phyloP scores from a whole-genome alignment of 30 jellyfish, hydroid and myxozoan species.

The Hydractinia symbiolongicarpus region DNA sequence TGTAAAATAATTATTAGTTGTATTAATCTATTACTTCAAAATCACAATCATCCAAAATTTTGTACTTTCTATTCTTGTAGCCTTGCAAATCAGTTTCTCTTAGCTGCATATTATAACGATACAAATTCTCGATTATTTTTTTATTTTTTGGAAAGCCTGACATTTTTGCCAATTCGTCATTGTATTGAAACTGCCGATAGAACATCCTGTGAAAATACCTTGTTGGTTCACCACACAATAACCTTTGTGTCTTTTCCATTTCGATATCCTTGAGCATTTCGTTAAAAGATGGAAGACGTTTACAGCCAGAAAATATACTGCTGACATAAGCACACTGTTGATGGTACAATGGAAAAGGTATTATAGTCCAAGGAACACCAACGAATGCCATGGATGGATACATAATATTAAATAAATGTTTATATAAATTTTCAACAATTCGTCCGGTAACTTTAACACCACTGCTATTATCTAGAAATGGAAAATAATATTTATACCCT shows the following conservation, averaged over 20 bases:
- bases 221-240: neutral
- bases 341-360: slow-evolving; percentile 55
- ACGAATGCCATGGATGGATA: slow-evolving; percentile 63
- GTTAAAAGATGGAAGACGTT: slow-evolving; percentile 34
- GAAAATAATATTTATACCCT: slow-evolving; percentile 57
- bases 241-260: neutral
- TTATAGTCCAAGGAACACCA: slow-evolving; percentile 47
- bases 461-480: slow-evolving; percentile 53
- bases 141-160: slow-evolving; percentile 23
- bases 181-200: slow-evolving; percentile 15
- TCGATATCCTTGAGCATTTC: slow-evolving; percentile 45
- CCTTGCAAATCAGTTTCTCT: neutral
- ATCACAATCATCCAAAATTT: neutral
- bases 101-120: neutral
- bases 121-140: neutral
- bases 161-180: slow-evolving; percentile 9
- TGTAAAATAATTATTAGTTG: too few relatives aligned
- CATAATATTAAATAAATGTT: slow-evolving; percentile 51
- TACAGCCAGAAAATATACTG: slow-evolving; percentile 34
- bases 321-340: slow-evolving; percentile 55
- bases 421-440: slow-evolving; percentile 47
- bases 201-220: slow-evolving; percentile 12
- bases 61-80: neutral
- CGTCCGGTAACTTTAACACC: slow-evolving; percentile 34
- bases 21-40: neutral